Base-by-base conservation (phyloP, 2,888 invertebrate species). In the Molorchus minor region DNA sequence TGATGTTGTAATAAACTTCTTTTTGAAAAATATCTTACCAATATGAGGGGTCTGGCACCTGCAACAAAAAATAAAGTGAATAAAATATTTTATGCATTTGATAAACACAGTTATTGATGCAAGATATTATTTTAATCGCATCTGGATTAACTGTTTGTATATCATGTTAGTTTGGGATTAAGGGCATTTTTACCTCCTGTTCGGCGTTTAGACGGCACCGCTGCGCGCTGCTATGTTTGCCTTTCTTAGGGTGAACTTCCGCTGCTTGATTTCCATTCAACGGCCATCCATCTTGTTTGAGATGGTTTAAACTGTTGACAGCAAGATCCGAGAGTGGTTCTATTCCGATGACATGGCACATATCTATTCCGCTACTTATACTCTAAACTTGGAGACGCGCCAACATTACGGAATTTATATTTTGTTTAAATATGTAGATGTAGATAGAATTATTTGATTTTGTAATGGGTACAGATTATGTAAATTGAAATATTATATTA, bases 251-350 rank as follows among this genome's bases (percentile, higher is more conserved):
- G 73, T 73, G 73, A 74, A 74, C 75, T 76, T 75, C 77, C 76
- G 77, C 77, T 76, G 79, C 84, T 84, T 83, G 84, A 85, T 85
- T 85, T 85, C 84, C 84, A 85, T 84, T 84, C 84, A 83, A 81
- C 82, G 82, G 83, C 83, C 84, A 85, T 85, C 85, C 85, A 85
- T 85, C 85, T 85, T 85, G 83, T 84, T 85, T 84, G 84, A 84
- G 83, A 79, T 78, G 79, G 79, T 80, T 80, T 80, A 80, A 79
- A 80, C 77, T 80, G 80, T 79, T 80, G 80, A 79, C 79, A 78
- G 78, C 79, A 78, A 77, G 78, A 79, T 77, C 77, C 75, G 78
- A 77, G 78, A 77, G 77, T 77, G 76, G 73, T 73, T 73, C 76
- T 74, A 77, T 77, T 74, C 67, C 74, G 77, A 78, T 78, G 79